Evolutionary conservation across 2,888 invertebrate species (phyloP).

Genomic region (Polyommatus icarus): DNA sequence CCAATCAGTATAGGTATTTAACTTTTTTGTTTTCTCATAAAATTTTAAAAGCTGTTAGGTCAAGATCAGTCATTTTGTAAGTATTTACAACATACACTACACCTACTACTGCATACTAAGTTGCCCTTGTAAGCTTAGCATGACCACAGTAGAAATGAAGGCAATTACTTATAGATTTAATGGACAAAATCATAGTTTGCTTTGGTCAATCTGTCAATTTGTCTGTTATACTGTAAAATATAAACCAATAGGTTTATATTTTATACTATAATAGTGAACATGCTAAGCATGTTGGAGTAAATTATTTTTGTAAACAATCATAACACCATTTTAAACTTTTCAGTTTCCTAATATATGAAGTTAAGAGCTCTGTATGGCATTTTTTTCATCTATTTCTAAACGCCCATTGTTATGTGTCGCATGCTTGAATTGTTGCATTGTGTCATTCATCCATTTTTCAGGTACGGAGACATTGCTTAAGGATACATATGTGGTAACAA

Average conservation of each 20-base stretch:
- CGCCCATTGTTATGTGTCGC: neutral
- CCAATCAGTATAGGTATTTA: neutral
- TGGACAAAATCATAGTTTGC: too few relatives aligned
- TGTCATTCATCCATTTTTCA: slow-evolving; percentile 54
- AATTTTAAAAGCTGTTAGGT: neutral
- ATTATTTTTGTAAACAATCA: neutral
- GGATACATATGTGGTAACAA: slow-evolving; percentile 80
- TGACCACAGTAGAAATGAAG: neutral
- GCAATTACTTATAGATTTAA: too few relatives aligned
- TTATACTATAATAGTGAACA: neutral
- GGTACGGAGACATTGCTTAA: slow-evolving; percentile 71
- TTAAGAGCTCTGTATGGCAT: neutral
- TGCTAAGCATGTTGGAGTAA: neutral
- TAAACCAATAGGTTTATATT: too few relatives aligned
- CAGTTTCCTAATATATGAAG: neutral
- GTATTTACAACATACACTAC: neutral
- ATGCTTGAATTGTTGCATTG: slow-evolving; percentile 38
- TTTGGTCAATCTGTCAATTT: too few relatives aligned
- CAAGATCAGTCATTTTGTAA: neutral
- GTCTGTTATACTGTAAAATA: too few relatives aligned
- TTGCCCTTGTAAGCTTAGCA: neutral
- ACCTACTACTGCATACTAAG: too few relatives aligned
- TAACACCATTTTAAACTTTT: neutral
- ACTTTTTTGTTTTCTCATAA: neutral
- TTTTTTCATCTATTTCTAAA: neutral